Base-by-base conservation (phyloP, 2,888 invertebrate species). In the Hetaerina titia region DNA sequence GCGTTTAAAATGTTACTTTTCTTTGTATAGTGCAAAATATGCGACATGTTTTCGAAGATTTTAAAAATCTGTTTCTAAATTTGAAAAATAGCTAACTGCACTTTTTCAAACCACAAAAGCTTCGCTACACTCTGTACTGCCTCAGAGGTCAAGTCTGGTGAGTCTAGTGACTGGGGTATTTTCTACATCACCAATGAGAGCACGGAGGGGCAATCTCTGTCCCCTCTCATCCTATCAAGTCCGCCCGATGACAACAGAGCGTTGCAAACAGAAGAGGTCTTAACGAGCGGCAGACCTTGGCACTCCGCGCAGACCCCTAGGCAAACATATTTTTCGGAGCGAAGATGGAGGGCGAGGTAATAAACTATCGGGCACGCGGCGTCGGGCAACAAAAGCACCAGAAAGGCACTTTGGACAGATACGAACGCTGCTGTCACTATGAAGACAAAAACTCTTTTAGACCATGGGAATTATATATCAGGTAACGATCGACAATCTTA, bases 371-470 rank as follows among this genome's bases (percentile, higher is more conserved):
- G 25, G n/a, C 64, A 4, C n/a, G 13, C 13, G 92, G 92, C 56
- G 9, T 19, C 64, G 17, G 64, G 45, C 60, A 64, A 64, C 90
- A 90, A 22, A 74, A 57, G 92, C 22, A 56, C 69, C 64, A 56
- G 13, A 2, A 2, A 60, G 17, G 22, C 17, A 31, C 6, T 15
- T 22, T 5, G 5, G 17, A 64, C 11, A 56, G 45, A 45, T 15
- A 19, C 60, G 22, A 56, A 15, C 9, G n/a, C 22, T 81, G 19
- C 11, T 45, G n/a, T 17, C n/a, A 92, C 17, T 1, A 92, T 92
- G 92, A 92, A 92, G 92, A 56, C 92, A 56, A 92, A 92, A 69
- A n/a, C 92, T 11, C 56, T 92, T 64, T 69, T 92, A 22, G 92
- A 92, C 17, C 64, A 92, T 17, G 69, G 74, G 13, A 92, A 45